These are phyloP conservation scores for Scaptodrosophila latifasciaeformis DNA, from an alignment of 2,888 invertebrate genomes.

Conservation along the genomic window DNA sequence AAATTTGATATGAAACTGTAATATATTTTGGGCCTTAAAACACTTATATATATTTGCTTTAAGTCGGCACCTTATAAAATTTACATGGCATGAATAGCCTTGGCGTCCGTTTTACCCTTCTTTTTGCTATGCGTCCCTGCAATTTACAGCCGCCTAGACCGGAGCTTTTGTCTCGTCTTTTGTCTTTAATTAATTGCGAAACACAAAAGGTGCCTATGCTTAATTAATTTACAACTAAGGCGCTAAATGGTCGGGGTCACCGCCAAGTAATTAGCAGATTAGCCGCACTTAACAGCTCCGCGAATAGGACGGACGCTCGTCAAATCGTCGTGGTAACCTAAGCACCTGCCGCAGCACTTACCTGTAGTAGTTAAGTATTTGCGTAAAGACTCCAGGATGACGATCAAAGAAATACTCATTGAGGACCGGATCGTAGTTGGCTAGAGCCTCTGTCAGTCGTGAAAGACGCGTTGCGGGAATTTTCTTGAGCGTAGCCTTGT, in stretches of 20 bases:
- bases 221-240: too few relatives aligned
- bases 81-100: too few relatives aligned
- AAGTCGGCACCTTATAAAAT: too few relatives aligned
- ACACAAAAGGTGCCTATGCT: too few relatives aligned
- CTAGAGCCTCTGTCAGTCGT: slow-evolving; percentile 87
- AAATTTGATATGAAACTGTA: too few relatives aligned
- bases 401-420: slow-evolving; percentile 93
- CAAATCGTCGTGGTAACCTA: too few relatives aligned
- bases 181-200: not conserved
- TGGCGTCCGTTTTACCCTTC: too few relatives aligned
- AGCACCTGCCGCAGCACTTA: slow-evolving; percentile 64
- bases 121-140: too few relatives aligned
- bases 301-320: not conserved
- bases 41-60: too few relatives aligned
- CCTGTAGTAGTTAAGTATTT: slow-evolving; percentile 91
- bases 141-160: too few relatives aligned
- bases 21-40: too few relatives aligned
- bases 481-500: slow-evolving; percentile 89
- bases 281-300: not conserved
- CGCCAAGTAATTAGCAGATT: not conserved
- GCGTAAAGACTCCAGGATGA: slow-evolving; percentile 93
- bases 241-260: not conserved
- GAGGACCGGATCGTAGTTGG: slow-evolving; percentile 91
- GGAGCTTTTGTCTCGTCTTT: too few relatives aligned
- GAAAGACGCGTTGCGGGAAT: slow-evolving; percentile 91